Evolutionary conservation across 1,140 invertebrate species (phyloP), one percentile per base, ranked within the genome.

Genomic region (Tetramorium simillimum): DNA sequence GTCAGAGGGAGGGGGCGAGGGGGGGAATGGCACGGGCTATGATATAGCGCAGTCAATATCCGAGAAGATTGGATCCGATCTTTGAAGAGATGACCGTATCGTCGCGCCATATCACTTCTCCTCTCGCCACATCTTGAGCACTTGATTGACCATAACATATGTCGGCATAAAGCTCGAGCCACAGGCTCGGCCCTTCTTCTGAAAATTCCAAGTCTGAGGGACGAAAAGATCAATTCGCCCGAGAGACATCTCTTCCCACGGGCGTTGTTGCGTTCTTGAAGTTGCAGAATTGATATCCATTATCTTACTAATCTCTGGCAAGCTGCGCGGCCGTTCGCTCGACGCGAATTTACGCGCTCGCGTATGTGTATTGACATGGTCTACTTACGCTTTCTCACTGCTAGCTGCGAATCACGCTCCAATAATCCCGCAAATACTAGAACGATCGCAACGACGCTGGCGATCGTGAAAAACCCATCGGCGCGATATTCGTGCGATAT

Each of bases 31-130:
- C 73, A 53, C 69, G 51, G 43, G 73, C 70, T 92, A 60, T 81
- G 86, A 90, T 87, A 78, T 88, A 84, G 78, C 56, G 78, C 65
- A 87, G 87, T 91, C 86, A 88, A 92, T 92, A 92, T 92, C 81
- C 80, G 69, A 85, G 89, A 89, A 92, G 86, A 92, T 90, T 91
- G 89, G 89, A 92, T 92, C 86, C 85, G 88, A 91, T 91, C 87
- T 89, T 82, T 51, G 85, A 81, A 86, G 37, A 81, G 85, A 87
- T 81, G 89, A 91, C 88, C 81, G 69, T 51, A 40, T 78, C 76
- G 77, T 76, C 51, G 78, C 16, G 9, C 21, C 43, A 18, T 43
- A 24, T 60, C 18, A 60, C 60, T 46, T 37, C 18, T 49, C 75
- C 82, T 78, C 67, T 78, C 67, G 7, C 33, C 33, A 62, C 28